Evolutionary conservation across 2,888 invertebrate species (phyloP), one percentile per base, ranked within the genome.

Genomic region (Drosophila limbata): DNA sequence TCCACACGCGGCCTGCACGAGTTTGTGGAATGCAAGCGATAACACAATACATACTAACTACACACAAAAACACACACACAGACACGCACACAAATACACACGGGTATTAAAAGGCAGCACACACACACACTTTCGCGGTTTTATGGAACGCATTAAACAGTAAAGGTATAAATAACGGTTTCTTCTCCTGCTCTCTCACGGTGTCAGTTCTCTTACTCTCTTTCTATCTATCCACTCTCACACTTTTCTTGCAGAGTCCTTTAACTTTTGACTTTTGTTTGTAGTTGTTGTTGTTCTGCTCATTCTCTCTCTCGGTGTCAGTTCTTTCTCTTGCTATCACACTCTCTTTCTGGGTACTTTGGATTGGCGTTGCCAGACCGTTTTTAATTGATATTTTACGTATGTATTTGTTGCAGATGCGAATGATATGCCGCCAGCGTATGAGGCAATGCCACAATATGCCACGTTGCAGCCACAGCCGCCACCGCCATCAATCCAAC

Each of bases 371-470:
- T 50, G 19, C 35, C 40, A 37, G 13, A 25, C 31, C 37, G 28
- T 28, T 40, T 4, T 9, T 21, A 5, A 50, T 28, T 39, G 15
- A 28, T 50, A 2, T n/a, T 15, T n/a, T 1, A 10, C 42, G 15
- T 17, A 10, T 39, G 1, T 45, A 50, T 9, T 61, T 21, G 8
- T 65, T 67, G 4, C 55, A 74, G 78, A 70, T 73, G 50, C 37
- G 2, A 65, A 73, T 39, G 84, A 84, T 10, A 72, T 64, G 62
- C 86, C 85, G 9, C 89, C 89, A 6, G 71, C 84, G 1, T 88
- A 84, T 57, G 79, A 78, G 42, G 62, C 65, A n/a, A 55, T 35
- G 39, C 75, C 47, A 13, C 63, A 59, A 11, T 82, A 84, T 64
- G 79, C 80, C 64, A 70, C 64, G 25, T 76, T 77, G 21, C 15